Evolutionary conservation across 2,888 invertebrate genomes (phyloP).

Genomic region (Eretmocerus hayati): DNA sequence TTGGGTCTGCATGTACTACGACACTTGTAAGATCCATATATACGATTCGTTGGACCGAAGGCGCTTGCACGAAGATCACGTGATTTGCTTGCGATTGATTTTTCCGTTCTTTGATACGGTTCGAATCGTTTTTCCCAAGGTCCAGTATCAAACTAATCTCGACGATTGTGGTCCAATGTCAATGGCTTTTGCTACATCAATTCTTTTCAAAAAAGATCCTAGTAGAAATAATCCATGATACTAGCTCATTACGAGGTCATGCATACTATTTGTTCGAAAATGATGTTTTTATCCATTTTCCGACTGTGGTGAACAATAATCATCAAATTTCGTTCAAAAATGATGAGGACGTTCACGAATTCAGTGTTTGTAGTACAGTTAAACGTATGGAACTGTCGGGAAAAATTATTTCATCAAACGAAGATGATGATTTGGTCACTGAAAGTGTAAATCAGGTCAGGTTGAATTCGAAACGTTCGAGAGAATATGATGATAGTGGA

Average conservation of each 20-base stretch:
- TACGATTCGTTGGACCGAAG: neutral
- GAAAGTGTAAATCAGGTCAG: too few relatives aligned
- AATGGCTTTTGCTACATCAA: neutral
- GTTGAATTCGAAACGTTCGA: too few relatives aligned
- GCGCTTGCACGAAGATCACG: neutral
- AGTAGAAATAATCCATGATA: neutral
- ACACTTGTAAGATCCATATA: neutral
- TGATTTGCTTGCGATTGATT: neutral
- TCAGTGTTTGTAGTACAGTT: too few relatives aligned
- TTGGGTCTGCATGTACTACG: neutral
- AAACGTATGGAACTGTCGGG: too few relatives aligned
- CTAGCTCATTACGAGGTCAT: neutral
- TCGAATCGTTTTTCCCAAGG: neutral
- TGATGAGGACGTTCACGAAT: too few relatives aligned
- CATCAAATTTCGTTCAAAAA: too few relatives aligned
- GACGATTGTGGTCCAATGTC: conserved; percentile 1
- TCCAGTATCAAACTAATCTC: neutral
- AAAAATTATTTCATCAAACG: too few relatives aligned
- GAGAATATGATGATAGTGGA: too few relatives aligned
- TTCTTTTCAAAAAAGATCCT: neutral
- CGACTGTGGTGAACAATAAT: neutral
- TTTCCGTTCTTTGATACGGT: conserved; percentile 1
- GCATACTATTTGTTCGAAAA: neutral
- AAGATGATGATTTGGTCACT: too few relatives aligned
- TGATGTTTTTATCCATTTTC: neutral